phyloP scores from a whole-genome alignment of 2,113 vertebrate species.

The Hippopotamus amphibius region DNA sequence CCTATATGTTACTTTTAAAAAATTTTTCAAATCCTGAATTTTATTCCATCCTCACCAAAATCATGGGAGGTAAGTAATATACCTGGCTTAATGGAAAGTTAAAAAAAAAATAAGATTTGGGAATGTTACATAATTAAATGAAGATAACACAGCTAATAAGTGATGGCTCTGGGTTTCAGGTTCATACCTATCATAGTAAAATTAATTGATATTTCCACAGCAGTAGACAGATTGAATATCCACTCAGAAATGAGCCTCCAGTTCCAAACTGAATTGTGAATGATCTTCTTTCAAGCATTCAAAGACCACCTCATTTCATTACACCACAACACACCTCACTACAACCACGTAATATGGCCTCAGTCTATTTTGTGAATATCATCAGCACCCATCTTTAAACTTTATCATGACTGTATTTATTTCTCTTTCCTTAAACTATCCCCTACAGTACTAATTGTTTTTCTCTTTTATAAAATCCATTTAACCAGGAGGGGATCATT shows the following conservation, averaged over 20 bases:
- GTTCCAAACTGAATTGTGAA: background rate
- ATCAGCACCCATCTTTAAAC: background rate
- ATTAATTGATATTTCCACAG: background rate
- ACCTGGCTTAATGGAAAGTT: background rate
- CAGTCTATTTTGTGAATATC: background rate
- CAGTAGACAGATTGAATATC: background rate
- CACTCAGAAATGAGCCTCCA: background rate
- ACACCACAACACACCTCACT: fast-evolving
- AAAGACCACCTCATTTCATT: background rate
- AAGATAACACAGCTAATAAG: background rate
- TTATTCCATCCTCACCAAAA: background rate
- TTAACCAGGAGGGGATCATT: background rate
- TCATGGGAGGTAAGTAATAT: background rate
- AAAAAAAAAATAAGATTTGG: background rate
- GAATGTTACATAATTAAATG: background rate
- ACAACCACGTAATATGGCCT: background rate
- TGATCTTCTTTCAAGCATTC: background rate
- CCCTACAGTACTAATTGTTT: no score
- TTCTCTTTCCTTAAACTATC: background rate
- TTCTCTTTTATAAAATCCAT: background rate
- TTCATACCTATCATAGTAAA: background rate
- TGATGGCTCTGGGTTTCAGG: background rate
- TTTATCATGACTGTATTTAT: background rate
- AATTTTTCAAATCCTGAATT: background rate
- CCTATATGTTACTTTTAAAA: background rate